A percentile compares a stretch with the other conserved stretches of the same genome.
These are phyloP conservation scores for Acinonyx jubatus DNA, from an alignment of 2,113 vertebrate species.

Conservation along the genomic window DNA sequence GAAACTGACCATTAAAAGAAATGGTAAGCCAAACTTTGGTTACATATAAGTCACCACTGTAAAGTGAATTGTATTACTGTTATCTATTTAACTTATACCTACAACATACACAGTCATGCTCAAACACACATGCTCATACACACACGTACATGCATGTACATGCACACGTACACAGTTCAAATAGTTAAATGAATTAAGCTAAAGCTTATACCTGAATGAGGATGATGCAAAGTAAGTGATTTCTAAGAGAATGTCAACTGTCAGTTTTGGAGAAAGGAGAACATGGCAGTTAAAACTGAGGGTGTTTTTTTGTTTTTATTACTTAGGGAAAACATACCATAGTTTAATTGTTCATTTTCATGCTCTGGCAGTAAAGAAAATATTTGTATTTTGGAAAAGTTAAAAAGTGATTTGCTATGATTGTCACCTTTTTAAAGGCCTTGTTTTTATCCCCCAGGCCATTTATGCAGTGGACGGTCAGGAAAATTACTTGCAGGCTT, in stretches of 20 bases:
- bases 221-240: not conserved
- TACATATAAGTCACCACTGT: not conserved
- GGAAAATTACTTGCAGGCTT: slow-evolving; percentile 39
- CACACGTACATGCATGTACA: not conserved
- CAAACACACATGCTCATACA: not conserved
- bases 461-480: not conserved
- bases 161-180: not conserved
- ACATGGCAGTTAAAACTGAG: not conserved
- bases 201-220: not conserved
- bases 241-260: not conserved
- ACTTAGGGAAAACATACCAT: not conserved
- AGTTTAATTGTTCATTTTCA: slow-evolving; percentile 40
- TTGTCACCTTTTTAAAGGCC: not conserved
- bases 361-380: not conserved
- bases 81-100: not conserved
- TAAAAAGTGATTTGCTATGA: slow-evolving; percentile 9
- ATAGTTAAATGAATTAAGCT: slow-evolving; percentile 49
- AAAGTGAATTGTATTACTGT: not conserved
- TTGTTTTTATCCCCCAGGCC: not conserved
- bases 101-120: not conserved
- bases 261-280: not conserved
- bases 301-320: not conserved
- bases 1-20: slow-evolving; percentile 30
- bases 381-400: not conserved
- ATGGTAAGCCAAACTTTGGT: slow-evolving; percentile 19